Conservation (phyloP, 2,888 invertebrate genomes). For the Nephrocerus scutellatus region DNA sequence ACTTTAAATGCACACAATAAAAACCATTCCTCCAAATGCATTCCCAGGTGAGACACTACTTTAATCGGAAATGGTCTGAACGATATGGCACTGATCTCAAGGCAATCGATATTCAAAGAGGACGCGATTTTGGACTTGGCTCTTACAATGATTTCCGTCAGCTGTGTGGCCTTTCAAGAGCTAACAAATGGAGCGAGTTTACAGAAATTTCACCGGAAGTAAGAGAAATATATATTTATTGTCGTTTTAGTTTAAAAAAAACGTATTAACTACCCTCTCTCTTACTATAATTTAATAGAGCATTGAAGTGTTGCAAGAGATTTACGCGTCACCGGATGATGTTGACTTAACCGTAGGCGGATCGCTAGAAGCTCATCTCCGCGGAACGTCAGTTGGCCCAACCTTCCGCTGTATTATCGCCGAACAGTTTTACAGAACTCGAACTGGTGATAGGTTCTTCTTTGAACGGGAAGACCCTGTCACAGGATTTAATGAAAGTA, state of each 20-base stretch:
- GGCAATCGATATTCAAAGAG: constrained; percentile 37
- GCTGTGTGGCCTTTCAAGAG: constrained; percentile 33
- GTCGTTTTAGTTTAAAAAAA: neutral
- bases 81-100: constrained; percentile 53
- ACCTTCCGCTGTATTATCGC: constrained; percentile 65
- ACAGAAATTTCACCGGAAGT: constrained; percentile 60
- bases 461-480: constrained; percentile 53
- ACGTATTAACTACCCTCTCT: neutral
- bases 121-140: constrained; percentile 32
- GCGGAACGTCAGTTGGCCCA: constrained; percentile 60
- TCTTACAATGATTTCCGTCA: constrained; percentile 37
- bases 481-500: constrained; percentile 52
- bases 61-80: constrained; percentile 34
- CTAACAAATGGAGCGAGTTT: constrained; percentile 33
- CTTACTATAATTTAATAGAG: constrained; percentile 46
- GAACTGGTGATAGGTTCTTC: constrained; percentile 66
- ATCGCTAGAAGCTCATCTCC: constrained; percentile 56
- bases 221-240: neutral
- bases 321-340: constrained; percentile 60
- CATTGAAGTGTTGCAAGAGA: constrained; percentile 49
- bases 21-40: no score
- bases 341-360: constrained; percentile 67
- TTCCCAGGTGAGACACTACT: constrained; percentile 31
- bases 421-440: constrained; percentile 61
- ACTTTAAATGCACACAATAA: no score